Conservation (phyloP, 2,888 invertebrate genomes). For the Euplexia lucipara region DNA sequence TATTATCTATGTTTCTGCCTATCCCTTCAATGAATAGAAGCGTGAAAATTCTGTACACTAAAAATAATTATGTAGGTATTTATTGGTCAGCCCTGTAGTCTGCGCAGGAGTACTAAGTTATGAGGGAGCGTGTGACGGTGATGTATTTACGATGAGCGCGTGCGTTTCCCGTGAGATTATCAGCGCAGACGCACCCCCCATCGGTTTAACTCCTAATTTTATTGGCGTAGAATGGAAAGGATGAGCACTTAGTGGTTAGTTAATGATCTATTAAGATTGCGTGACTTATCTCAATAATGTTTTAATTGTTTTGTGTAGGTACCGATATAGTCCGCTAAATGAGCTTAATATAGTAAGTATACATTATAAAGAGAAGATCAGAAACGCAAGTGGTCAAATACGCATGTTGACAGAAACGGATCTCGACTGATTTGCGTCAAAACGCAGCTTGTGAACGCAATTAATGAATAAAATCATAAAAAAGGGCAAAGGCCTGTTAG, state of each 20-base stretch:
- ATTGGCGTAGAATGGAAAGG: neutral
- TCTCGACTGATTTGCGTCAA: too few relatives aligned
- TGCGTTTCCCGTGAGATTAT: slow-evolving; percentile 60
- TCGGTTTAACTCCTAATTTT: slow-evolving; percentile 42
- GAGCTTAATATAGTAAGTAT: too few relatives aligned
- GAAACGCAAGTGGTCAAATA: too few relatives aligned
- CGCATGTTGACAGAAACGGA: too few relatives aligned
- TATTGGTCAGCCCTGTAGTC: slow-evolving; percentile 48
- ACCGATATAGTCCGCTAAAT: neutral
- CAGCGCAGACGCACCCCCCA: slow-evolving; percentile 43
- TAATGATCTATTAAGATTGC: slow-evolving; percentile 10
- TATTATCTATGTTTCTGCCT: too few relatives aligned
- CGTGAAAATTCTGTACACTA: too few relatives aligned
- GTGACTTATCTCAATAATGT: neutral
- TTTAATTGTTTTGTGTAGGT: neutral
- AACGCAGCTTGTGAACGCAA: too few relatives aligned
- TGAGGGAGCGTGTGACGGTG: slow-evolving; percentile 57
- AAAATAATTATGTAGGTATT: too few relatives aligned
- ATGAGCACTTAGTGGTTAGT: slow-evolving; percentile 12
- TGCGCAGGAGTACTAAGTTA: slow-evolving; percentile 51
- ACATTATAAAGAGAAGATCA: too few relatives aligned
- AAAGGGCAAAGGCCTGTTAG: too few relatives aligned
- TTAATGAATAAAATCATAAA: too few relatives aligned
- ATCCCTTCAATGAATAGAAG: too few relatives aligned
- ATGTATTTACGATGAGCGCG: slow-evolving; percentile 58